A percentile compares a stretch with the other conserved stretches of the same genome.
phyloP scores from a whole-genome alignment of 2,797 vertebrate species.

The Protosalanx chinensis region DNA sequence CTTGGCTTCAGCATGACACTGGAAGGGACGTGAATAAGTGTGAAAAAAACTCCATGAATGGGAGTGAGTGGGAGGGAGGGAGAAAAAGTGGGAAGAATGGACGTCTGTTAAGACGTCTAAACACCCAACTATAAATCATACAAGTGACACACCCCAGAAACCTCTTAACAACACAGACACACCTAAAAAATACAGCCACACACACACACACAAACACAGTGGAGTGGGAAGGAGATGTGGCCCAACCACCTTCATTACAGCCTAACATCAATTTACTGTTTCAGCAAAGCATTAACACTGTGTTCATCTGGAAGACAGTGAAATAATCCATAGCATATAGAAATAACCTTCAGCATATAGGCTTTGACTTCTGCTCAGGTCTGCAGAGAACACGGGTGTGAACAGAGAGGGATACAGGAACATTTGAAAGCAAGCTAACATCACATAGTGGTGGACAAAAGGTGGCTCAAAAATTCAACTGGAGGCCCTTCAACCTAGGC shows the following conservation, averaged over 20 bases:
- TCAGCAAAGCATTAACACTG: not conserved
- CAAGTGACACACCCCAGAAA: not conserved
- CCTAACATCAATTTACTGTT: not conserved
- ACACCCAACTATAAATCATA: not conserved
- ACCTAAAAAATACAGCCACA: conserved; percentile 10
- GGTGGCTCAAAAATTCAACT: not conserved
- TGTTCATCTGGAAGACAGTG: not conserved
- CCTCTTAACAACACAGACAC: not conserved
- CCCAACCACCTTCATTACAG: not conserved
- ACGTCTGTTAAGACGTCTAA: not conserved
- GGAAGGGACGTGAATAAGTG: not conserved
- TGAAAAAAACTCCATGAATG: not conserved
- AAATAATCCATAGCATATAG: not conserved
- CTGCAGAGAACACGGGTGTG: not conserved
- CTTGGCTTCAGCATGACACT: too few species aligned
- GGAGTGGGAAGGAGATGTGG: not conserved
- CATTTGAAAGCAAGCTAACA: too few species aligned
- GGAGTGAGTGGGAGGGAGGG: not conserved
- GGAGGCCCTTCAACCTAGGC: too few species aligned
- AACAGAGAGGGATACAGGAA: not conserved
- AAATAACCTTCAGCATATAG: not conserved
- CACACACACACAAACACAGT: conserved; percentile 14
- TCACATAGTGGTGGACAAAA: too few species aligned
- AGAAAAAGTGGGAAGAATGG: too few species aligned
- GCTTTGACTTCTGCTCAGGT: too few species aligned